Evolutionary conservation across 2,888 invertebrate species (phyloP).

Genomic region (Poecilus cupreus): DNA sequence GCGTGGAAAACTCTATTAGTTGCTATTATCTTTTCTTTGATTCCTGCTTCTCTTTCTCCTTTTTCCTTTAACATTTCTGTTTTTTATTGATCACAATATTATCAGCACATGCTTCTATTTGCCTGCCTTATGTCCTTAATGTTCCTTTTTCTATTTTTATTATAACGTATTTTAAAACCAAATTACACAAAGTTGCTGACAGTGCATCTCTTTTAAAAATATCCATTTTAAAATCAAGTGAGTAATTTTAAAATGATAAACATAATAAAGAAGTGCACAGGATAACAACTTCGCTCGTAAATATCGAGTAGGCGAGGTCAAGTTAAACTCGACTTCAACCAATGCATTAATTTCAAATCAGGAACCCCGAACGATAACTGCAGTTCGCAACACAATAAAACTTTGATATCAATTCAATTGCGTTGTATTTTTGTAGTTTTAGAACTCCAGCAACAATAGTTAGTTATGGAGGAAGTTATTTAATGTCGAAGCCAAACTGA

Average conservation of each 20-base stretch:
- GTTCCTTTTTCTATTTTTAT: too few species aligned
- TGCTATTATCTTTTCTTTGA: too few species aligned
- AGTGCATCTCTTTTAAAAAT: too few species aligned
- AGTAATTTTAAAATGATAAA: constrained; percentile 39
- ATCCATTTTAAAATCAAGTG: background rate
- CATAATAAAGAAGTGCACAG: background rate
- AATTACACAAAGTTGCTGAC: too few species aligned
- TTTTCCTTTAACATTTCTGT: too few species aligned
- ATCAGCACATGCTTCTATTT: too few species aligned
- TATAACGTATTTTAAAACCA: too few species aligned
- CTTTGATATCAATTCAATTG: constrained; percentile 46
- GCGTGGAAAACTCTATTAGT: too few species aligned
- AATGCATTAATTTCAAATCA: constrained; percentile 38
- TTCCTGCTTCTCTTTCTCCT: too few species aligned
- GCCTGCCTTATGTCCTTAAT: too few species aligned
- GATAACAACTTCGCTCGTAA: constrained; percentile 4
- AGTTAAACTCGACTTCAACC: constrained; percentile 1
- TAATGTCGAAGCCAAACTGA: constrained; percentile 22
- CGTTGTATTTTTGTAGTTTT: constrained; percentile 26
- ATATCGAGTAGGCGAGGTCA: constrained; percentile 1
- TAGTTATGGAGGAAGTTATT: constrained; percentile 26
- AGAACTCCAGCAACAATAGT: constrained; percentile 29
- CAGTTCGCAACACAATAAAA: constrained; percentile 43
- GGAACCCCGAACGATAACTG: constrained; percentile 35
- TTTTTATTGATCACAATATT: too few species aligned